Conservation (phyloP, 2,888 invertebrate species). For the Polyommatus icarus region DNA sequence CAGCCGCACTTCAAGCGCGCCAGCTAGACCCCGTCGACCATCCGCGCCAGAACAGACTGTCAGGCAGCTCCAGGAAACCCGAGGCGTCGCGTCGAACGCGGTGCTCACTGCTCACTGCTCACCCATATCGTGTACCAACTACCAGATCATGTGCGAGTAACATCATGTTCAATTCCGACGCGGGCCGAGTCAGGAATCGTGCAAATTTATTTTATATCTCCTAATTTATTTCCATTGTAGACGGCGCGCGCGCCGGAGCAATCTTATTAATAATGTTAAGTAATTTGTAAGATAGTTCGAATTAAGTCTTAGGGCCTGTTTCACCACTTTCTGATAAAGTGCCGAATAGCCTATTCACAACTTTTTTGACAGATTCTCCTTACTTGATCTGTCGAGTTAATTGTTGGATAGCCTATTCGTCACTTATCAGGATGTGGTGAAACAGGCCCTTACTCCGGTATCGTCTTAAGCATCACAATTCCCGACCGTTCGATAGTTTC, state of each 20-base stretch:
- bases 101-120: not conserved
- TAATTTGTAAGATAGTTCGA: conserved; percentile 74
- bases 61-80: conserved; percentile 36
- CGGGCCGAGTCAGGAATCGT: conserved; percentile 50
- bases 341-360: too few relatives aligned
- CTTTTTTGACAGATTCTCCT: too few relatives aligned
- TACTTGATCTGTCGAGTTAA: too few relatives aligned
- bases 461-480: conserved; percentile 62
- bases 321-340: too few relatives aligned
- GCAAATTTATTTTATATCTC: conserved; percentile 66
- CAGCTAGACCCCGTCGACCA: conserved; percentile 59
- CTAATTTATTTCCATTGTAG: conserved; percentile 71
- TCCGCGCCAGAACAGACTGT: conserved; percentile 46
- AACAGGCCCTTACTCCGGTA: conserved; percentile 41
- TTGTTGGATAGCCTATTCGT: too few relatives aligned
- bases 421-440: too few relatives aligned
- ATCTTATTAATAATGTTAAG: conserved; percentile 74
- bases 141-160: conserved; percentile 41
- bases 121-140: conserved; percentile 23
- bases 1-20: conserved; percentile 69
- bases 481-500: conserved; percentile 42
- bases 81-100: not conserved
- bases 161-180: conserved; percentile 42
- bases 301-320: conserved; percentile 47
- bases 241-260: conserved; percentile 51